phyloP scores from a whole-genome alignment of 2,797 vertebrate species.

The Sebastes hubbsi region DNA sequence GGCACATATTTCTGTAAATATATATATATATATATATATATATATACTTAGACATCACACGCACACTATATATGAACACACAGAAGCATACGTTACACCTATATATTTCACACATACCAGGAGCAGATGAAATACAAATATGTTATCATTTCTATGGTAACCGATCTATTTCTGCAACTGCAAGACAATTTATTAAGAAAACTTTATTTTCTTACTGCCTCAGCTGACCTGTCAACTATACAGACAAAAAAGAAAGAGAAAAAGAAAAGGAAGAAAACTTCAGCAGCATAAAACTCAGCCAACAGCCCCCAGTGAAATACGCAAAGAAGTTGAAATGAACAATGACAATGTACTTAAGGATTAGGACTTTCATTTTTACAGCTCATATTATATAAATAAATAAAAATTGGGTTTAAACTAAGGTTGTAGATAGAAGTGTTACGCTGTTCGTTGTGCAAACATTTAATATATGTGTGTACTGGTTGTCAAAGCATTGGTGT shows the following conservation, averaged over 20 bases:
- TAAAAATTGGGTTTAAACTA: neutral
- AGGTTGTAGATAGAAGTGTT: neutral
- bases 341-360: neutral
- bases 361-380: neutral
- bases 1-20: neutral
- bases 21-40: too few relatives aligned
- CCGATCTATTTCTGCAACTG: neutral
- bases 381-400: neutral
- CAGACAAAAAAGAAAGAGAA: neutral
- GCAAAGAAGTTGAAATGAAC: neutral
- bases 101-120: neutral
- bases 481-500: neutral
- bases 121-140: neutral
- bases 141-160: neutral
- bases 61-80: neutral
- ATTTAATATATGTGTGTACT: neutral
- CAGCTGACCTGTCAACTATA: constrained; percentile 18
- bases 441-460: neutral
- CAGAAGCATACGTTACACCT: neutral
- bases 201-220: constrained; percentile 2
- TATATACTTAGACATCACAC: too few relatives aligned
- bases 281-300: neutral
- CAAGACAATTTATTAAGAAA: constrained; percentile 2
- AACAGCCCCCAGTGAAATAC: constrained; percentile 22
- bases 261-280: neutral